Evolutionary conservation across 1,140 invertebrate genomes (phyloP).

Genomic region (Temnothorax longispinosus): DNA sequence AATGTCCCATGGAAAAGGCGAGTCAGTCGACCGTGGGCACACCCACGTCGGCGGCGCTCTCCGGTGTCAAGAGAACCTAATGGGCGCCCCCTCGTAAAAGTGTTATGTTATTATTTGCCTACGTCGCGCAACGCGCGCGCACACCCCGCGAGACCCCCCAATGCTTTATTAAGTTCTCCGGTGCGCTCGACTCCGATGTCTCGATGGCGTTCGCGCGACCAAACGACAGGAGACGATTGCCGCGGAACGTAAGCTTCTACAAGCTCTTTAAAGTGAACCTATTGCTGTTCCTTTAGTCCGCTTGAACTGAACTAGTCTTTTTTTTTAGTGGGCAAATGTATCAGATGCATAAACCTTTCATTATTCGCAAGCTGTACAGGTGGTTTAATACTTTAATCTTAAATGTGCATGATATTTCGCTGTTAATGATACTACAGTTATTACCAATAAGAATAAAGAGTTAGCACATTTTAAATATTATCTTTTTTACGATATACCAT

Average conservation of each 20-base stretch:
- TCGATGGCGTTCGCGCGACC: background rate
- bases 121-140: slow-evolving; percentile 18
- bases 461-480: background rate
- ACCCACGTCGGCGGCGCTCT: slow-evolving; percentile 60
- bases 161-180: slow-evolving; percentile 61
- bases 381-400: background rate
- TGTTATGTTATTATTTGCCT: slow-evolving; percentile 71
- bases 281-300: background rate
- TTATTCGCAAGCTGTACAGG: background rate
- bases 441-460: no score
- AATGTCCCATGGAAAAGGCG: slow-evolving; percentile 56
- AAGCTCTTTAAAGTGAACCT: background rate
- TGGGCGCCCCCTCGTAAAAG: slow-evolving; percentile 65
- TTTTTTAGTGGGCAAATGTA: background rate
- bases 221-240: background rate
- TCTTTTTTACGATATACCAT: background rate
- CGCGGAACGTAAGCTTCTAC: background rate
- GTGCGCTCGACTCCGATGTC: slow-evolving; percentile 28
- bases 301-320: background rate
- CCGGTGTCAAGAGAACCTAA: slow-evolving; percentile 64
- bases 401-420: background rate
- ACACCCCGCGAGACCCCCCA: background rate
- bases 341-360: background rate
- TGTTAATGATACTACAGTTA: background rate
- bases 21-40: slow-evolving; percentile 38